Evolutionary conservation across 2,888 invertebrate genomes (phyloP).

Genomic region (Drosophila seclusa): DNA sequence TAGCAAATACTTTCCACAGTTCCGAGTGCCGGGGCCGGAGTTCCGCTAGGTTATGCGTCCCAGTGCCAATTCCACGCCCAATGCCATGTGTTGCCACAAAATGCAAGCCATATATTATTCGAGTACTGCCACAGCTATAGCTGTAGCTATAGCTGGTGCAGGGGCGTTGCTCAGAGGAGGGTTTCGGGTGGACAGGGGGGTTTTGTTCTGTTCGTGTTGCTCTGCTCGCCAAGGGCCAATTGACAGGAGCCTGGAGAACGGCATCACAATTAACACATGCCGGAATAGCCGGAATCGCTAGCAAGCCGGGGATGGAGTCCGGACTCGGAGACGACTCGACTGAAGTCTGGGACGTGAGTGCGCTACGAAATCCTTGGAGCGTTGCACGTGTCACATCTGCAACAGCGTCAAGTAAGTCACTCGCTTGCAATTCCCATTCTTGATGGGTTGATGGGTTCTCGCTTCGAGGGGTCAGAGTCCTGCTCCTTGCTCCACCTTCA

Average conservation of each 20-base stretch:
- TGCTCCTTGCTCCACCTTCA: conserved; percentile 26
- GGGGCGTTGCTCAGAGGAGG: conserved; percentile 33
- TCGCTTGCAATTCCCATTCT: conserved; percentile 39
- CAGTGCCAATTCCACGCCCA: conserved; percentile 5
- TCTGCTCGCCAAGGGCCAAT: conserved; percentile 47
- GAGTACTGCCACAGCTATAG: conserved; percentile 38
- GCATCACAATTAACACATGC: conserved; percentile 73
- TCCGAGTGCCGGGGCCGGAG: conserved; percentile 39
- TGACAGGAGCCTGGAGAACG: conserved; percentile 63
- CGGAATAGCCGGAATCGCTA: conserved; percentile 40
- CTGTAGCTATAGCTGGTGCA: neutral
- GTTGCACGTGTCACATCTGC: conserved; percentile 62
- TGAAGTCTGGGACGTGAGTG: conserved; percentile 54
- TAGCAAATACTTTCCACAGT: conserved; percentile 51
- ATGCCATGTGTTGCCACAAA: conserved; percentile 60
- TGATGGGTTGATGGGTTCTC: conserved; percentile 8
- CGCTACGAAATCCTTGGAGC: conserved; percentile 60
- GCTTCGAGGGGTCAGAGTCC: conserved; percentile 7
- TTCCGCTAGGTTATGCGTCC: conserved; percentile 54
- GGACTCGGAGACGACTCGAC: conserved; percentile 4
- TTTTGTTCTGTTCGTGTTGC: conserved; percentile 7
- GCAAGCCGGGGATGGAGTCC: conserved; percentile 28
- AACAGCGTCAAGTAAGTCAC: conserved; percentile 48
- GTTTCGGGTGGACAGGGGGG: neutral
- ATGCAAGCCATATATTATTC: conserved; percentile 64